Conservation (phyloP, 2,888 invertebrate genomes). For the Gymnosoma rotundatum region DNA sequence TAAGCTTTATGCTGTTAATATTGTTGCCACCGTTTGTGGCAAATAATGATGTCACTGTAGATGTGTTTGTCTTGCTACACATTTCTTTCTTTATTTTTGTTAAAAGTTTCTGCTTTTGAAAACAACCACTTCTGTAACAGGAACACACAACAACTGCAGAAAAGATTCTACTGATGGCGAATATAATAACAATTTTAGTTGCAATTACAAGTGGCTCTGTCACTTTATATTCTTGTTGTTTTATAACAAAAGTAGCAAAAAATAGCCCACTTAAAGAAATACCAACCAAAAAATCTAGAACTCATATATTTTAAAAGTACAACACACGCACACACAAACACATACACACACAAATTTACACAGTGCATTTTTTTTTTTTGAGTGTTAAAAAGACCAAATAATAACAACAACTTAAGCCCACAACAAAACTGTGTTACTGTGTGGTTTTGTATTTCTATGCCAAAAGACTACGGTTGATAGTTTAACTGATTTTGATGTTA, state of each 20-base stretch:
- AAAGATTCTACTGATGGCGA: slow-evolving; percentile 11
- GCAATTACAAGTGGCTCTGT: slow-evolving; percentile 26
- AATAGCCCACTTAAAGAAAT: slow-evolving; percentile 44
- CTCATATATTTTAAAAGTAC: slow-evolving; percentile 44
- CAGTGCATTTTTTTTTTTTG: slow-evolving; percentile 7
- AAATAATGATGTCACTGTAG: slow-evolving; percentile 50
- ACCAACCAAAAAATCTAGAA: neutral
- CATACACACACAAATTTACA: neutral
- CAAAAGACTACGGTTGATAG: slow-evolving; percentile 24
- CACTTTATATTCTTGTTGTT: slow-evolving; percentile 26
- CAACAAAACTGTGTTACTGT: slow-evolving; percentile 17
- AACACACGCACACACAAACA: neutral
- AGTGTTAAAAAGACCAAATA: neutral
- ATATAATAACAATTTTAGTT: slow-evolving; percentile 41
- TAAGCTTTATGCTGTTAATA: slow-evolving; percentile 20
- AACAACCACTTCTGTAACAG: slow-evolving; percentile 30
- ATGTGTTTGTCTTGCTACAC: slow-evolving; percentile 21
- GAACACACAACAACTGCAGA: slow-evolving; percentile 38
- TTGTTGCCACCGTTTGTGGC: slow-evolving; percentile 62
- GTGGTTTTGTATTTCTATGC: slow-evolving; percentile 13
- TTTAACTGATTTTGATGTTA: slow-evolving; percentile 42
- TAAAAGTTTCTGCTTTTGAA: slow-evolving; percentile 14
- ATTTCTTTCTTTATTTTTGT: neutral
- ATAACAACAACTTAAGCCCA: neutral
- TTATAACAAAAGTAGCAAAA: slow-evolving; percentile 30